These are phyloP conservation scores for Syrista parreyssii DNA, from an alignment of 2,888 invertebrate species.

Conservation along the genomic window DNA sequence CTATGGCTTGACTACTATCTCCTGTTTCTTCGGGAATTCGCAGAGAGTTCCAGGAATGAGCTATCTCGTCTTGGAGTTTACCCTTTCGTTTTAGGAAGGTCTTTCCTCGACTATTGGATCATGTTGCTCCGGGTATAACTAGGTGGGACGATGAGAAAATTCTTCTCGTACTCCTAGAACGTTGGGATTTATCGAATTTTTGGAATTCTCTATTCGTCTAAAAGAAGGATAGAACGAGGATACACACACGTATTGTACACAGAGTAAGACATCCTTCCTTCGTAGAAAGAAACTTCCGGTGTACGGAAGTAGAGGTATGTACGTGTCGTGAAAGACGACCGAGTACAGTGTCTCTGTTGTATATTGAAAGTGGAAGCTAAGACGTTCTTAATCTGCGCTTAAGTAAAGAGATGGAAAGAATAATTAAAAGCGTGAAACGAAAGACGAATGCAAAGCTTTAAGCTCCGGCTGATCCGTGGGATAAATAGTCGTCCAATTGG, in stretches of 20 bases:
- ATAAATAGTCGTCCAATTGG: not conserved
- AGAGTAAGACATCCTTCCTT: not conserved
- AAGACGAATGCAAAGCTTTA: not conserved
- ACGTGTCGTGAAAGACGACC: not conserved
- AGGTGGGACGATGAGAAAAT: constrained; percentile 45
- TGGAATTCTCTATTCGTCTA: constrained; percentile 33
- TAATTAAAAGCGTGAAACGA: constrained; percentile 4
- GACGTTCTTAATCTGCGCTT: constrained; percentile 28
- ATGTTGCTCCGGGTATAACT: constrained; percentile 39
- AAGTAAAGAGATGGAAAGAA: constrained; percentile 32
- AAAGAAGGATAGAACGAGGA: not conserved
- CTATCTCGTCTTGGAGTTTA: not conserved
- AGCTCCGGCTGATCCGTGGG: not conserved
- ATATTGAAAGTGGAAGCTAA: not conserved
- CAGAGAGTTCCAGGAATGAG: not conserved
- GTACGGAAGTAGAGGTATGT: not conserved
- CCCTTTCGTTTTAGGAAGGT: not conserved
- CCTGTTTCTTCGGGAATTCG: not conserved
- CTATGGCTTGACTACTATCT: not conserved
- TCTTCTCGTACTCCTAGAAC: constrained; percentile 8
- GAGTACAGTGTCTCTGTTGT: not conserved
- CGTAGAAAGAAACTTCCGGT: not conserved
- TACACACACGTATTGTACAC: no score
- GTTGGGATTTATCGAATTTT: constrained; percentile 46
- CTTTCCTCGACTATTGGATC: constrained; percentile 1